phyloP scores from a whole-genome alignment of 2,113 vertebrate genomes.

The Salminus brasiliensis region DNA sequence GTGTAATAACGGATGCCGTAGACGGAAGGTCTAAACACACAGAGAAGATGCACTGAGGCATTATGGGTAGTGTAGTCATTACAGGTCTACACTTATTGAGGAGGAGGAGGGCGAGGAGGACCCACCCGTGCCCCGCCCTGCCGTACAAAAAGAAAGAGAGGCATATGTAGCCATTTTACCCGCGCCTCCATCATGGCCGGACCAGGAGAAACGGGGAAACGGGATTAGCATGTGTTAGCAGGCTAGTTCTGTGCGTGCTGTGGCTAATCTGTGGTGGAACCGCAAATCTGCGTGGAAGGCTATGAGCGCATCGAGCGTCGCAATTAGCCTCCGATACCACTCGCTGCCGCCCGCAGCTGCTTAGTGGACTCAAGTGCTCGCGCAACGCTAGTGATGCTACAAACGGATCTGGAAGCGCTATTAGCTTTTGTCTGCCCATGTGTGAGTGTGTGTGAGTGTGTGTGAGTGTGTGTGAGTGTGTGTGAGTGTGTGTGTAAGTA shows the following conservation, averaged over 20 bases:
- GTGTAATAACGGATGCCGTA: no score
- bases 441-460: neutral
- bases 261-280: neutral
- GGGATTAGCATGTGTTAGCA: neutral
- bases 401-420: neutral
- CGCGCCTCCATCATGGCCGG: neutral
- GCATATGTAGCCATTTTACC: neutral
- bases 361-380: no score
- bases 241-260: neutral
- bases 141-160: neutral
- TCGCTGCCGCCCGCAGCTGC: neutral
- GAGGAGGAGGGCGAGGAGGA: neutral
- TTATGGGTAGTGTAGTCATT: slow-evolving; percentile 1
- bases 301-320: neutral
- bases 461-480: neutral
- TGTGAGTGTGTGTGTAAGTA: neutral
- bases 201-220: neutral
- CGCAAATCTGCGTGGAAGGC: neutral
- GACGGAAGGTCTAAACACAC: no score
- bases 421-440: neutral
- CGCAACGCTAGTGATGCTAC: neutral
- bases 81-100: neutral
- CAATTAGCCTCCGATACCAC: neutral
- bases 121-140: slow-evolving; percentile 3
- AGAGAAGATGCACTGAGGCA: neutral